Base-by-base conservation (phyloP, 1,140 invertebrate species). In the Temnothorax longispinosus region DNA sequence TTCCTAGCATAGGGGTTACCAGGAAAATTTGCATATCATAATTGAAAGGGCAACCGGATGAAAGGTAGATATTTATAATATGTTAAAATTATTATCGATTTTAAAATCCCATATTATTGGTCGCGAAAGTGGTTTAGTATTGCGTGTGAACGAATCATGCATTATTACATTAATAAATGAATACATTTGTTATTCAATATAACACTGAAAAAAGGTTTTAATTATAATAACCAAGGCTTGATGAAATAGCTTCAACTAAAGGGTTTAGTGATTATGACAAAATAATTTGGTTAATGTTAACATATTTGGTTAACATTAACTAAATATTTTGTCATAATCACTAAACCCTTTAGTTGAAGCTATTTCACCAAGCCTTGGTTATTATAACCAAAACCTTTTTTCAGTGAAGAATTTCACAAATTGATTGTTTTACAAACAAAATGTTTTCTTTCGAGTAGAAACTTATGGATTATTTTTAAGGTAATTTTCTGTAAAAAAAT, bases 1-100 rank as follows among this genome's bases (percentile, higher is more conserved):
- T 81, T 44, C 35, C 38, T 21, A 13, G 35, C 21, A 41, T 56
- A 8, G 47, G 4, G 21, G 35, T 69, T 81, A 81, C 67, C 64
- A 38, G 50, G 15, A 13, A 10, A 71, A 81, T 81, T 81, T 81
- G 77, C 77, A 81, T 81, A 71, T 81, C 64, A 71, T 81, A 81
- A 81, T 81, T 81, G 77, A 71, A 71, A 69, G 64, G 18, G 77
- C 5, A 81, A 21, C 32, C 1, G n/a, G 18, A 71, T 71, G 27
- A 44, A 62, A 58, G 18, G 10, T 38, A 81, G 44, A 81, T 69
- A 81, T 81, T 71, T 54, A 69, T 71, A 81, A 71, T 81, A 56
- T 81, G 47, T 69, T 54, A 41, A 69, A 38, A 54, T 81, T 44
- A 54, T 54, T 56, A 69, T 71, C 77, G 62, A 71, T 54, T 81